Conservation (phyloP, 2,888 invertebrate genomes). For the Ariolimax columbianus region DNA sequence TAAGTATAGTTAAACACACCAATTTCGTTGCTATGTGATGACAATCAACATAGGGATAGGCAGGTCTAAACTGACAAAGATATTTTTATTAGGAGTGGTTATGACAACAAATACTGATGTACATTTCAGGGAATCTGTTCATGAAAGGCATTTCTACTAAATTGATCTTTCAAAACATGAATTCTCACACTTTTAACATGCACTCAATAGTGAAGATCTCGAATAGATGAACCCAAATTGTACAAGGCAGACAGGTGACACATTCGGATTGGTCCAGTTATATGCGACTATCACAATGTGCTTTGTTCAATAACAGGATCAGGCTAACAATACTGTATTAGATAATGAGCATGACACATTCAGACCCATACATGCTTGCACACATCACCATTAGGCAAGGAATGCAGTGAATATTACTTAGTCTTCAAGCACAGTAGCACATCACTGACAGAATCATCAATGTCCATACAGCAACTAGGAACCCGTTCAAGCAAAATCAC, state of each 20-base stretch:
- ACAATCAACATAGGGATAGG: no score
- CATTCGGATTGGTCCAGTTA: conserved; percentile 12
- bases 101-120: no score
- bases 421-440: not conserved
- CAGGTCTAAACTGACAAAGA: no score
- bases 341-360: not conserved
- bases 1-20: no score
- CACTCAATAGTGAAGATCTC: not conserved
- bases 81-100: no score
- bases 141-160: no score
- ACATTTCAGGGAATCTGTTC: no score
- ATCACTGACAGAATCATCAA: not conserved
- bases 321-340: conserved; percentile 29
- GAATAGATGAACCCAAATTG: not conserved
- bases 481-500: conserved; percentile 19
- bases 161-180: not conserved
- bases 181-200: not conserved
- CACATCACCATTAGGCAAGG: conserved; percentile 28
- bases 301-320: conserved; percentile 31
- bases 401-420: conserved; percentile 17
- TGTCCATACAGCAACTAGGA: not conserved
- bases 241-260: not conserved
- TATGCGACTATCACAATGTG: conserved; percentile 28
- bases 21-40: no score
- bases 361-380: not conserved